Evolutionary conservation across 2,888 invertebrate genomes (phyloP).

Genomic region (Leptopilina myrica): DNA sequence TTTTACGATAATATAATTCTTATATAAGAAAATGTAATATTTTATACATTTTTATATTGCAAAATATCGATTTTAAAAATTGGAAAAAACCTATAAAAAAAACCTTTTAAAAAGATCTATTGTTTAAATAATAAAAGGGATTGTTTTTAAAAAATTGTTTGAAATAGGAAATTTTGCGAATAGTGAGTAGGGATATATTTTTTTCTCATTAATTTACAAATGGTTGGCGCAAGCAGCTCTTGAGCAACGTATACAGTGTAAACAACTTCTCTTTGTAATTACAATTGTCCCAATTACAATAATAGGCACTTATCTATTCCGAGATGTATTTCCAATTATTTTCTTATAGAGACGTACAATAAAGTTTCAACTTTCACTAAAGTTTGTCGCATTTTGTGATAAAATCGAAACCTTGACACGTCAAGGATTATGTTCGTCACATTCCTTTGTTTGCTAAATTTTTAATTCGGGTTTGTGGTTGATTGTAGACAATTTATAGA

Average conservation of each 20-base stretch:
- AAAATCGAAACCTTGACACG: slow-evolving; percentile 17
- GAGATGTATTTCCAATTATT: slow-evolving; percentile 8
- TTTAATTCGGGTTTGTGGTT: slow-evolving; percentile 2
- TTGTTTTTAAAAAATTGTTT: too few species aligned
- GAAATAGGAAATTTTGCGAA: background rate
- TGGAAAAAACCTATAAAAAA: too few species aligned
- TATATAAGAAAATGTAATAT: too few species aligned
- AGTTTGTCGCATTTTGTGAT: slow-evolving; percentile 4
- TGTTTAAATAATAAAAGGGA: too few species aligned
- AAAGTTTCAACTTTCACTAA: background rate
- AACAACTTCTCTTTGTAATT: background rate
- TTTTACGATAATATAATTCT: too few species aligned
- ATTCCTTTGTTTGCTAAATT: slow-evolving; percentile 5
- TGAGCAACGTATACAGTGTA: background rate
- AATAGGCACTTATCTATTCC: slow-evolving; percentile 10
- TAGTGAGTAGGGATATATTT: background rate
- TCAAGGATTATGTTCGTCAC: slow-evolving; percentile 8
- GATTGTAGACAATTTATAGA: slow-evolving; percentile 7
- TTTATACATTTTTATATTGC: too few species aligned
- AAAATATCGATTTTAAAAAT: too few species aligned
- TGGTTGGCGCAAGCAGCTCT: slow-evolving; percentile 9
- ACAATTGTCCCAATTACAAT: background rate
- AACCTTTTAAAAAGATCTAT: too few species aligned
- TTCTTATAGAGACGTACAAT: slow-evolving; percentile 14
- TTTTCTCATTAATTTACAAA: background rate